phyloP scores from a whole-genome alignment of 2,113 vertebrate genomes.

The Aptenodytes patagonicus region DNA sequence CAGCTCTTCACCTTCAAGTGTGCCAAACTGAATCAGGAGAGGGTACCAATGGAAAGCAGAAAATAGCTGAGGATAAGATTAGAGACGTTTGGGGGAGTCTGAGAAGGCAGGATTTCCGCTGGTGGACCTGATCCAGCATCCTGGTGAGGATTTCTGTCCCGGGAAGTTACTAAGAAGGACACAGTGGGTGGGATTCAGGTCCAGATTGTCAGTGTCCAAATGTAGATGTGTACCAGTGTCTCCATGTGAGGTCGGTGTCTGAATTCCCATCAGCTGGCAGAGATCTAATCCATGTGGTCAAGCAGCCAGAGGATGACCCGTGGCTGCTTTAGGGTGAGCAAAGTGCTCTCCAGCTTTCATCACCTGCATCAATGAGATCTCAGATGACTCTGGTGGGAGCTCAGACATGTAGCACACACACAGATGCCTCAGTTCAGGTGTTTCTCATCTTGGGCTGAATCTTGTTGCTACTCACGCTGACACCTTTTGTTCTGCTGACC shows the following conservation, averaged over 20 bases:
- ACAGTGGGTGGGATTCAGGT: neutral
- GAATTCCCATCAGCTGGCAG: neutral
- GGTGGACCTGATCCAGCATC: neutral
- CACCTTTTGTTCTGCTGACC: neutral
- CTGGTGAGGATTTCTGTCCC: neutral
- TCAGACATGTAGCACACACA: accelerated
- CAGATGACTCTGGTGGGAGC: neutral
- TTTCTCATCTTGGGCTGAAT: neutral
- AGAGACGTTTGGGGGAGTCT: neutral
- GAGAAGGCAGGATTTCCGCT: neutral
- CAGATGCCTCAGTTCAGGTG: neutral
- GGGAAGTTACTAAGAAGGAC: neutral
- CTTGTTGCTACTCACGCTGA: neutral
- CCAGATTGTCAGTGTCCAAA: too few species aligned
- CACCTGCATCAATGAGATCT: neutral
- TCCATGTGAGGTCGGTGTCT: neutral
- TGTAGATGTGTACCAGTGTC: neutral
- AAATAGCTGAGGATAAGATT: neutral
- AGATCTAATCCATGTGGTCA: neutral
- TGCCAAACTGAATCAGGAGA: neutral
- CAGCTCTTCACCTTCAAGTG: neutral
- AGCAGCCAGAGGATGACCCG: accelerated
- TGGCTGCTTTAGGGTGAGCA: neutral
- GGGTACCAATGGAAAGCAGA: neutral
- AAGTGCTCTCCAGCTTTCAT: neutral